Conservation (phyloP, 1,140 invertebrate species). For the Berghia stephanieae region DNA sequence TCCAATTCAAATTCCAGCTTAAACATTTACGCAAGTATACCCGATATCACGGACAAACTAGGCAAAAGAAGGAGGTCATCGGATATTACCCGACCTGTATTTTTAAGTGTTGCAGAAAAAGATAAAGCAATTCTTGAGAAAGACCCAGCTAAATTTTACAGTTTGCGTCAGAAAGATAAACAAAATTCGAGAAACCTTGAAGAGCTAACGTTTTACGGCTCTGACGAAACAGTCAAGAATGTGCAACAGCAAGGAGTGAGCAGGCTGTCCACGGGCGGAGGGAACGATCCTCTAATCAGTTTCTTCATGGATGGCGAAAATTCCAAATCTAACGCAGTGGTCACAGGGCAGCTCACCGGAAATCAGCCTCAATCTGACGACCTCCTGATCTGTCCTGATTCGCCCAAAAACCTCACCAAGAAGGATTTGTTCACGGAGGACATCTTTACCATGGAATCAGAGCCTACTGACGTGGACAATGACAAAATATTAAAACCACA, state of each 20-base stretch:
- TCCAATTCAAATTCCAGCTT: not conserved
- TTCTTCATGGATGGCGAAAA: conserved; percentile 31
- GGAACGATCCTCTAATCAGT: conserved; percentile 22
- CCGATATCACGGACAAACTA: not conserved
- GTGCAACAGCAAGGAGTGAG: not conserved
- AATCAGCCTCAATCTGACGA: no score
- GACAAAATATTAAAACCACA: no score
- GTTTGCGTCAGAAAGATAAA: not conserved
- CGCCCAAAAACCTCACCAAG: no score
- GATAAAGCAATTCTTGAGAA: no score
- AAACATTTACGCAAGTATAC: not conserved
- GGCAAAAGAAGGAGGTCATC: conserved; percentile 6
- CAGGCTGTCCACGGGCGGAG: not conserved
- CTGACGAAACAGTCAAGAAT: no score
- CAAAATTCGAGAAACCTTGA: not conserved
- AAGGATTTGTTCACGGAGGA: no score
- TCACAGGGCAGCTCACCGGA: conserved; percentile 29
- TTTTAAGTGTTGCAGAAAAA: no score
- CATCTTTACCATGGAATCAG: no score
- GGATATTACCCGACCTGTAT: not conserved
- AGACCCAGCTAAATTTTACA: not conserved
- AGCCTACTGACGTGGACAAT: no score
- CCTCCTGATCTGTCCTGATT: no score
- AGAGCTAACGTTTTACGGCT: not conserved
- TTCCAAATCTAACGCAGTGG: conserved; percentile 30